Evolutionary conservation across 2,888 invertebrate species (phyloP).

Genomic region (Zygogramma bicolorata): DNA sequence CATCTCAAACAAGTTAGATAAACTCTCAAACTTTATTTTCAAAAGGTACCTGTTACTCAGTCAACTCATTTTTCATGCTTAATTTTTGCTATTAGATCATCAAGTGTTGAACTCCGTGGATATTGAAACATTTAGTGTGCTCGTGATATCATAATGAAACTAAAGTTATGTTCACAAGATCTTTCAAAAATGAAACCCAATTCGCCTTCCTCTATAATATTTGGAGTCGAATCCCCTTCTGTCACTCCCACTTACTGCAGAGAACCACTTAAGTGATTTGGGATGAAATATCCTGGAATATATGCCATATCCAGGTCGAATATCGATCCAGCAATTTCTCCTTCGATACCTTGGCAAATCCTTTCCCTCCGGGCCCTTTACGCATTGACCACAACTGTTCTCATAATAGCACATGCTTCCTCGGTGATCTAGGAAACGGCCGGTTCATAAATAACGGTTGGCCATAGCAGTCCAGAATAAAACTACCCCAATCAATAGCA

Average conservation of each 20-base stretch:
- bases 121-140: too few species aligned
- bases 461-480: constrained; percentile 50
- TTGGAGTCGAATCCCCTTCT: constrained; percentile 46
- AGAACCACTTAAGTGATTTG: constrained; percentile 14
- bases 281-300: constrained; percentile 23
- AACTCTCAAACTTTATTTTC: too few species aligned
- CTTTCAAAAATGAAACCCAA: background rate
- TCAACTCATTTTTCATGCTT: too few species aligned
- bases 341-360: constrained; percentile 54
- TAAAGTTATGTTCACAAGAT: background rate
- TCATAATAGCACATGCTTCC: constrained; percentile 61
- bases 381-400: constrained; percentile 58
- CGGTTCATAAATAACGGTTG: constrained; percentile 64
- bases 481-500: constrained; percentile 64
- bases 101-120: too few species aligned
- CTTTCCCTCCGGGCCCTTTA: constrained; percentile 55
- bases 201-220: background rate
- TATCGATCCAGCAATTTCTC: background rate
- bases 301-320: constrained; percentile 12
- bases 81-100: too few species aligned
- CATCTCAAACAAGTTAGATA: too few species aligned
- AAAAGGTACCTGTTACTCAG: too few species aligned
- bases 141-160: background rate
- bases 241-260: constrained; percentile 34
- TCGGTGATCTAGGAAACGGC: constrained; percentile 62